Evolutionary conservation across 2,888 invertebrate species (phyloP), one percentile per base, ranked within the genome.

Genomic region (Chrysomela aeneicollis): DNA sequence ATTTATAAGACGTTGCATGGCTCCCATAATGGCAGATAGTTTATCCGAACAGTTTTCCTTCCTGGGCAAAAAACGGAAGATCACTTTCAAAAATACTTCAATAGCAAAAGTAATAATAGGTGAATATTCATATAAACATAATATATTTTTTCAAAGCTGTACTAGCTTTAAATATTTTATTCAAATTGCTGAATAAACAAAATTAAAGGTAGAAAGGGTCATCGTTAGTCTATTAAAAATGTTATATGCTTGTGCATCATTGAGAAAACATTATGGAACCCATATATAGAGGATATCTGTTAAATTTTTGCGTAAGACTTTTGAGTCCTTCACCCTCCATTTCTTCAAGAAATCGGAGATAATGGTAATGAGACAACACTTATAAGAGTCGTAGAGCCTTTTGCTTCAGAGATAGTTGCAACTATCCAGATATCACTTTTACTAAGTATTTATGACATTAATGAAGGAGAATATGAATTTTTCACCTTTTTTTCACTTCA

Each of bases 401-500:
- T 47, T 58, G 46, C 47, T 17, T 47, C 47, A 47, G 22, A 58
- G 26, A 57, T 47, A 12, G 21, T n/a, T 15, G 10, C 26, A 17
- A 17, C 10, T 35, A 37, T 21, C 19, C 9, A 21, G 37, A 55
- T 18, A 42, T 37, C 22, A 19, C 10, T 12, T 12, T 12, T 55
- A n/a, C 55, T 19, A 42, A 55, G 30, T 47, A n/a, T 58, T 6
- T 58, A 47, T 47, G 35, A 53, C 46, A 47, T 47, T 26, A 5
- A 58, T 30, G 46, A 30, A 47, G 47, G 46, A 30, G 47, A 58
- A 58, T 47, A 58, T 58, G 57, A 46, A 58, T 21, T n/a, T 5
- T 0, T 47, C 9, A 21, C 47, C 55, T 8, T 19, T 22, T 12
- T 52, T 1, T 26, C 17, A 15, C 52, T n/a, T 52, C 52, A 52